Conservation (phyloP, 2,113 vertebrate genomes). For the Micronycteris hirsuta region DNA sequence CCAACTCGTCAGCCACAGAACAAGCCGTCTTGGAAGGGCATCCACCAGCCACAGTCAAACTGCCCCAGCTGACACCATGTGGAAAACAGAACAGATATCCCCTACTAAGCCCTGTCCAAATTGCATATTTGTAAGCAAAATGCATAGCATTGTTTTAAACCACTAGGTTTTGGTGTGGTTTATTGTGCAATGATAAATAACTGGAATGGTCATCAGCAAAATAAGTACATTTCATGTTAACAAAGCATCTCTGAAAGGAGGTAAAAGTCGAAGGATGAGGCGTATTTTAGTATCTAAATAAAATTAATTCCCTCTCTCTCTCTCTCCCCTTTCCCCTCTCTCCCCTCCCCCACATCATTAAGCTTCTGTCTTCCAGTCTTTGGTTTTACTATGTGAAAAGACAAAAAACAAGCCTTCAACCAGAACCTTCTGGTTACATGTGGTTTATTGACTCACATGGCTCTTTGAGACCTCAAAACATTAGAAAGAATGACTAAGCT, state of each 20-base stretch:
- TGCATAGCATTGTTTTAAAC: constrained; percentile 6
- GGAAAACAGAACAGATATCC: not conserved
- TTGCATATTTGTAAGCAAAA: constrained; percentile 29
- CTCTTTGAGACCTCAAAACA: constrained; percentile 36
- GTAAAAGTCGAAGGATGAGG: not conserved
- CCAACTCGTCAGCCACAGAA: not conserved
- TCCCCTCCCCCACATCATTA: not conserved
- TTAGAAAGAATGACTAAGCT: constrained; percentile 59
- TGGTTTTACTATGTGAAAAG: constrained; percentile 44
- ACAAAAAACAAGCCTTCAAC: not conserved
- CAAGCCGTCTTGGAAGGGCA: not conserved
- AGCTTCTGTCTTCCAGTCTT: not conserved
- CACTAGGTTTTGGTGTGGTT: constrained; percentile 6
- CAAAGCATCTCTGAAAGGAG: constrained; percentile 6
- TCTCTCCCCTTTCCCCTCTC: not conserved
- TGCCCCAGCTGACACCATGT: not conserved
- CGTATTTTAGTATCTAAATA: not conserved
- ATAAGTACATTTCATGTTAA: not conserved
- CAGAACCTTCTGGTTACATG: constrained; percentile 43
- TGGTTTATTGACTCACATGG: constrained; percentile 45
- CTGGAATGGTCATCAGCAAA: not conserved
- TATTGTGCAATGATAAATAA: constrained; percentile 34
- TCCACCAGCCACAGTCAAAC: not conserved
- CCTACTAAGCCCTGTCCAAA: not conserved
- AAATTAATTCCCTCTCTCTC: not conserved